Evolutionary conservation across 2,113 vertebrate species (phyloP).

Genomic region (Brevimyrus niger): DNA sequence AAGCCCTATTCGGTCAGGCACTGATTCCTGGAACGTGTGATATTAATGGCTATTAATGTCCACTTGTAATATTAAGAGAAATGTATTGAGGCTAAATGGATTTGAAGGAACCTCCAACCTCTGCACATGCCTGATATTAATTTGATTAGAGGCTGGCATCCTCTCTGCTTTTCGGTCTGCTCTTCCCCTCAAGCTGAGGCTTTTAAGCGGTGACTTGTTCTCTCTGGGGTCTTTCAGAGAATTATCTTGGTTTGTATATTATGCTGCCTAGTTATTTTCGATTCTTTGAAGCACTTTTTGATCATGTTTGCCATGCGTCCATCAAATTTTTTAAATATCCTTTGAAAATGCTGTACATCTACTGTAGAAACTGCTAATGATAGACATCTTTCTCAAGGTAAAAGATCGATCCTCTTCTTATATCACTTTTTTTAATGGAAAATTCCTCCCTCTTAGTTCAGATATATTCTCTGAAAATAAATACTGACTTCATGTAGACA

Average conservation of each 20-base stretch:
- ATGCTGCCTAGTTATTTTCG: background rate
- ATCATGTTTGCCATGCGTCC: background rate
- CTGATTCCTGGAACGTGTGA: background rate
- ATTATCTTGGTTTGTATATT: background rate
- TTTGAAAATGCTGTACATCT: background rate
- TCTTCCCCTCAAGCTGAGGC: background rate
- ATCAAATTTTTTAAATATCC: background rate
- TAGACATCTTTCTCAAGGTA: background rate
- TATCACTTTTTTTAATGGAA: background rate
- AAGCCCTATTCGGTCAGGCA: background rate
- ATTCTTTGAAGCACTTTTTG: background rate
- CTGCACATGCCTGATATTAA: background rate
- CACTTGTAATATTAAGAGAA: background rate
- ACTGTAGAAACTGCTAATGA: background rate
- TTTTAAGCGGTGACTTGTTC: background rate
- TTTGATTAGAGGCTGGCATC: background rate
- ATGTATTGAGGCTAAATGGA: conserved; percentile 3
- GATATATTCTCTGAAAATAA: background rate
- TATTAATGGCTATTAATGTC: background rate
- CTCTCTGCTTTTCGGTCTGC: background rate
- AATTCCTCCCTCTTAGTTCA: background rate
- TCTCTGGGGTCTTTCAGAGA: background rate
- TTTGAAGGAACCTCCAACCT: background rate
- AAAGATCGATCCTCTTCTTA: background rate
- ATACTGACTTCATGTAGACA: background rate